Percentiles rank a stretch among this genome's conserved stretches.
phyloP scores from a whole-genome alignment of 2,888 invertebrate species.

The Deilephila porcellus region DNA sequence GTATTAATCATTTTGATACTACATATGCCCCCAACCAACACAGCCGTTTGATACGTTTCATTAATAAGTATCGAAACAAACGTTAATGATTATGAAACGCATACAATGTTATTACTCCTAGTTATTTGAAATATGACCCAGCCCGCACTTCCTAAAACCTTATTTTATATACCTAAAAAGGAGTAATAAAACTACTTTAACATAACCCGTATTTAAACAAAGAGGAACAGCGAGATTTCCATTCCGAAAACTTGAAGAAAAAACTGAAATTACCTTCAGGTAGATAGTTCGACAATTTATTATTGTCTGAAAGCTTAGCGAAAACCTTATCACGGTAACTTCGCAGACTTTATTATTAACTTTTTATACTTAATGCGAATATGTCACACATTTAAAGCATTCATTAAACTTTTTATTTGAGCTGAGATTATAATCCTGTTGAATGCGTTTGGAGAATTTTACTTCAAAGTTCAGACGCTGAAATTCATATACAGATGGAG shows the following conservation, averaged over 20 bases:
- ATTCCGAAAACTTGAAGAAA: not conserved
- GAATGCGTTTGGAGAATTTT: not conserved
- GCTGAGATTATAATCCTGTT: not conserved
- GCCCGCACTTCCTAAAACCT: not conserved
- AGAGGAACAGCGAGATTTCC: constrained; percentile 17
- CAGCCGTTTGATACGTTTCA: too few relatives aligned
- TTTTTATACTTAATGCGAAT: constrained; percentile 38
- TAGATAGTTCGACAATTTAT: constrained; percentile 43
- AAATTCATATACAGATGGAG: too few relatives aligned
- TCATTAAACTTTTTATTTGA: not conserved
- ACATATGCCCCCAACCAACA: too few relatives aligned
- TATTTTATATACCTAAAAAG: not conserved
- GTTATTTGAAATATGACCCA: not conserved
- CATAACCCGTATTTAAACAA: constrained; percentile 20
- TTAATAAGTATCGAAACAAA: too few relatives aligned
- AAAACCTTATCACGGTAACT: constrained; percentile 42
- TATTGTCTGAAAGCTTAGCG: constrained; percentile 42
- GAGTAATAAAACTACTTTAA: not conserved
- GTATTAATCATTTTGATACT: too few relatives aligned
- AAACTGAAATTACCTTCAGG: constrained; percentile 6
- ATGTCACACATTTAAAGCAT: not conserved
- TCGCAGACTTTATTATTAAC: constrained; percentile 44
- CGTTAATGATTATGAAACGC: too few relatives aligned
- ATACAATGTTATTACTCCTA: not conserved
- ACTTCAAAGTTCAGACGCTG: not conserved